phyloP scores from a whole-genome alignment of 2,888 invertebrate species.

The Stenodera caucasica region DNA sequence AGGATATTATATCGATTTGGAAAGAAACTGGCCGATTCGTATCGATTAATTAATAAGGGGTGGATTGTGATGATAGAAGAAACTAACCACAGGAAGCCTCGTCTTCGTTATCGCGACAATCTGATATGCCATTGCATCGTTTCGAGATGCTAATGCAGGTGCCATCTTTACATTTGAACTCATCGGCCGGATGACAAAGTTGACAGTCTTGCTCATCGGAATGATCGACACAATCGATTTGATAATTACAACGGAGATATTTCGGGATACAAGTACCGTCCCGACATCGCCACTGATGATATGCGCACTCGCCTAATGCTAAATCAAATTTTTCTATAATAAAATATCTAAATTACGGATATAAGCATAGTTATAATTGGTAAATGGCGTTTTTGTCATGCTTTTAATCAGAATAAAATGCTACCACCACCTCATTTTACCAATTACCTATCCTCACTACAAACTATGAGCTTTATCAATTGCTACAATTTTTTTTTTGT shows the following conservation, averaged over 20 bases:
- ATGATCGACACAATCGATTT: conserved; percentile 76
- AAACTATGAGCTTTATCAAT: conserved; percentile 24
- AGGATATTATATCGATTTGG: conserved; percentile 15
- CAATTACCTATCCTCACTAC: neutral
- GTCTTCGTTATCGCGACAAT: conserved; percentile 63
- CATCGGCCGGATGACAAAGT: conserved; percentile 54
- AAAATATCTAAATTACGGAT: conserved; percentile 7
- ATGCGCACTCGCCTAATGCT: conserved; percentile 46
- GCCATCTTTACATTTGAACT: conserved; percentile 63
- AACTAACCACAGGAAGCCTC: conserved; percentile 60
- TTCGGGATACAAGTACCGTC: conserved; percentile 60
- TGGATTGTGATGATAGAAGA: too few relatives aligned
- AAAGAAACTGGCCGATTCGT: conserved; percentile 10
- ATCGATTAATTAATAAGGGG: too few relatives aligned
- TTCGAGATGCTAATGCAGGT: conserved; percentile 57
- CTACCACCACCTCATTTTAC: conserved; percentile 20
- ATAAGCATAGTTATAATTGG: neutral
- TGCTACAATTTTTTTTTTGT: conserved; percentile 10
- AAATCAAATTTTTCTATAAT: conserved; percentile 14
- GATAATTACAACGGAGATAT: conserved; percentile 58
- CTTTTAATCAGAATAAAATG: conserved; percentile 14
- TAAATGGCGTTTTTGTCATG: conserved; percentile 11
- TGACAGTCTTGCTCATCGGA: conserved; percentile 80
- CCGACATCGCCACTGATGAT: conserved; percentile 60
- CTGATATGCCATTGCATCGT: conserved; percentile 58